Evolutionary conservation across 1,140 invertebrate genomes (phyloP).

Genomic region (Drosophila kepulauana): DNA sequence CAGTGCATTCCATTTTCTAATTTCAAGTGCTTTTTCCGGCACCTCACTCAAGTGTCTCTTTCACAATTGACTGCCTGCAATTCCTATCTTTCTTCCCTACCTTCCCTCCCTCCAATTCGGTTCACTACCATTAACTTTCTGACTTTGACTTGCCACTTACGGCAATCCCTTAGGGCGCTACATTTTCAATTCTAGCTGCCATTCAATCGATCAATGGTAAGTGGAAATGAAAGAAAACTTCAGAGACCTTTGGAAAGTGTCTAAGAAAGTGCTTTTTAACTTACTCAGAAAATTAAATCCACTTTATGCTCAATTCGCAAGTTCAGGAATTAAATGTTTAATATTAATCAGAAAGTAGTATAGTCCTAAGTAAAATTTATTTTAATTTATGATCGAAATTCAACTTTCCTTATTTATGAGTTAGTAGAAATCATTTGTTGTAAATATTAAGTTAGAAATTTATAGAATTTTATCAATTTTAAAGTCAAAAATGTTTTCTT

Average conservation of each 20-base stretch:
- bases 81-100: not conserved
- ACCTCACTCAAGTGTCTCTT: slow-evolving; percentile 43
- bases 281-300: not conserved
- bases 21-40: slow-evolving; percentile 64
- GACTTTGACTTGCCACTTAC: slow-evolving; percentile 43
- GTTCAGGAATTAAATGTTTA: too few relatives aligned
- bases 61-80: slow-evolving; percentile 34
- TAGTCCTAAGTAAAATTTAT: too few relatives aligned
- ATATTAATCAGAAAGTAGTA: too few relatives aligned
- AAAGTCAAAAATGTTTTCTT: too few relatives aligned
- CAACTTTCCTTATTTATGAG: too few relatives aligned
- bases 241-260: not conserved
- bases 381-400: too few relatives aligned
- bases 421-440: too few relatives aligned
- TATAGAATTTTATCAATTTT: too few relatives aligned
- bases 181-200: slow-evolving; percentile 24
- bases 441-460: too few relatives aligned
- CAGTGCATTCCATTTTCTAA: slow-evolving; percentile 65
- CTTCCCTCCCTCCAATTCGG: not conserved
- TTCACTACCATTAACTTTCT: slow-evolving; percentile 16
- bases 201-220: slow-evolving; percentile 25
- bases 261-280: not conserved
- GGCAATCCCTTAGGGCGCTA: slow-evolving; percentile 36
- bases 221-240: slow-evolving; percentile 11
- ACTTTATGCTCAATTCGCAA: too few relatives aligned